Conservation (phyloP, 1,140 invertebrate species). For the Pemphigus obesinymphae region DNA sequence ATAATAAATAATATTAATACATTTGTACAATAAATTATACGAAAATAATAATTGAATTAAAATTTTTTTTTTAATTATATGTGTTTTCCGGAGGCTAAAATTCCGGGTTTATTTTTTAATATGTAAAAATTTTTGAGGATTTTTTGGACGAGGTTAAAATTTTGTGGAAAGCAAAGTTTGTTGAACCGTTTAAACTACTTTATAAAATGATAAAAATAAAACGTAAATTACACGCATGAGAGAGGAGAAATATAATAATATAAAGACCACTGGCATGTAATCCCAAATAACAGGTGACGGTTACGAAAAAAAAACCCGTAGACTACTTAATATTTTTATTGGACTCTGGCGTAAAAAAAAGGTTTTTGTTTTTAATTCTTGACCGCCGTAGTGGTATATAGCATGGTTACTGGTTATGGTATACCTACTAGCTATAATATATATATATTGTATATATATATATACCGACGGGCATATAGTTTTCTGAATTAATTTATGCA, state of each 20-base stretch:
- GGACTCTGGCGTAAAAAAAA: slow-evolving; percentile 8
- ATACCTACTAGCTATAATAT: too few relatives aligned
- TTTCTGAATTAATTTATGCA: slow-evolving; percentile 16
- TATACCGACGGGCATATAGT: too few relatives aligned
- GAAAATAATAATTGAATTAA: too few relatives aligned
- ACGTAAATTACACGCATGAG: not conserved
- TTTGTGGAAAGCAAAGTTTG: not conserved
- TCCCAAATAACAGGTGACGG: not conserved
- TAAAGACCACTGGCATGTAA: not conserved
- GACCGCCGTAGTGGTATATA: slow-evolving; percentile 8
- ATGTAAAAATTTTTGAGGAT: too few relatives aligned
- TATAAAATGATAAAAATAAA: not conserved
- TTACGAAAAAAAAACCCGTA: not conserved
- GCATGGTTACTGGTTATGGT: too few relatives aligned
- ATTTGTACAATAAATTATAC: too few relatives aligned
- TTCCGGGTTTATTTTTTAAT: too few relatives aligned
- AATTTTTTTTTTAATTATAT: too few relatives aligned
- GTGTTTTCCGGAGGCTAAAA: too few relatives aligned
- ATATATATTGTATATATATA: too few relatives aligned
- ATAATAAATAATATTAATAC: too few relatives aligned
- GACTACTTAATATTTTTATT: slow-evolving; percentile 18
- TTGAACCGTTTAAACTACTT: not conserved
- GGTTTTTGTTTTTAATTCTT: slow-evolving; percentile 24
- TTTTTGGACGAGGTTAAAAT: not conserved
- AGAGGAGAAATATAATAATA: too few relatives aligned